Conservation (phyloP, 2,797 vertebrate genomes). For the Gallirallus australis region DNA sequence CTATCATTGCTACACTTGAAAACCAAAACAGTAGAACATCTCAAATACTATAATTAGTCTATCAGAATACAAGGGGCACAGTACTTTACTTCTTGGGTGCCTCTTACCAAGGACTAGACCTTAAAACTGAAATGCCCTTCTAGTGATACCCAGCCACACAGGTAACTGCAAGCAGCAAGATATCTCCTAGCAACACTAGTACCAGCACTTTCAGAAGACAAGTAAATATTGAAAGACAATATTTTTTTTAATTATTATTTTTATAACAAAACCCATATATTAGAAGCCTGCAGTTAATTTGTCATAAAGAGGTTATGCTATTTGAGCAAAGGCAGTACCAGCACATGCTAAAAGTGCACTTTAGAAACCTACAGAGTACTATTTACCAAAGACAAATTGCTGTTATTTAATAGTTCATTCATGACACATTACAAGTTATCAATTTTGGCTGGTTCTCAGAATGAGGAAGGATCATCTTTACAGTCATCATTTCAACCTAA, state of each 20-base stretch:
- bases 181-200: not conserved
- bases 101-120: not conserved
- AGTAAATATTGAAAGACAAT: not conserved
- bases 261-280: not conserved
- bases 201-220: not conserved
- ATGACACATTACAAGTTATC: not conserved
- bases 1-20: not conserved
- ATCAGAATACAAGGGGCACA: not conserved
- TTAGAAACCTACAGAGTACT: not conserved
- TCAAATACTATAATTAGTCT: not conserved
- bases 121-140: not conserved
- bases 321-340: conserved; percentile 15
- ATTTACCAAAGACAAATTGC: conserved; percentile 12
- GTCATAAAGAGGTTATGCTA: not conserved
- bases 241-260: conserved; percentile 20
- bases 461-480: not conserved
- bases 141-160: not conserved
- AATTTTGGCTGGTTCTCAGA: not conserved
- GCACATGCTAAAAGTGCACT: not conserved
- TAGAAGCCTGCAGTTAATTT: not conserved
- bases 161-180: not conserved
- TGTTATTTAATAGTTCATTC: not conserved
- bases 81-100: not conserved
- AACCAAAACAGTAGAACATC: not conserved
- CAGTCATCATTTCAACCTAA: not conserved